Base-by-base conservation (phyloP, 2,888 invertebrate genomes). In the Fragum whitleyi region DNA sequence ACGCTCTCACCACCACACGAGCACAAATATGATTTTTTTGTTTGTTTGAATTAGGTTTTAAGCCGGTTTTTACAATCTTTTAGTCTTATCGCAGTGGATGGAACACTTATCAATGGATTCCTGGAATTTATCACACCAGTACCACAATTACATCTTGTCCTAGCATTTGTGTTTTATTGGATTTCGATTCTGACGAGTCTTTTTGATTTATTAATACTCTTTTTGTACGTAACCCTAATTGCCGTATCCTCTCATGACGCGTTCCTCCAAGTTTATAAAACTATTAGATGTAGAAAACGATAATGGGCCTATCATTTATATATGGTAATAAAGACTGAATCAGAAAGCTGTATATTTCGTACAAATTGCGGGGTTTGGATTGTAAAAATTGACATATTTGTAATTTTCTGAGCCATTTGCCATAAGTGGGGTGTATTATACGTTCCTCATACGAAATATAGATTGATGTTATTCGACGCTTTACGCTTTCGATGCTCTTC, bases 331-430 rank as follows among this genome's bases (percentile, higher is more conserved):
- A 70, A 70, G 36, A 23, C 29, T 67, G 71, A 77, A 76, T 76
- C 47, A 75, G 57, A 77, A 55, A 23, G n/a, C 36, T 23, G 39
- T 67, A 57, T 68, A 74, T 59, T 42, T 74, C 23, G 29, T 32
- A 74, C 67, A 57, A 36, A 68, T 51, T 55, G 71, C 65, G 68
- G 74, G 71, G 67, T 57, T 74, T 65, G 72, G 65, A 68, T 59
- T 19, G 61, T 47, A 28, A 72, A 72, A 79, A 26, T 47, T 79
- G 79, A 76, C 79, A 76, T 68, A 57, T 79, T 61, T 76, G 74
- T 74, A 67, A 74, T 70, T 73, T 61, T 75, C 67, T 68, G 68
- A 72, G 75, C 70, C 53, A 55, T 70, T 70, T 55, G 32, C 53
- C 57, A n/a, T 70, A 55, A 70, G 53, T 70, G 70, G 53, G 36